Evolutionary conservation across 2,888 invertebrate species (phyloP).

Genomic region (Trachelus iudaicus): DNA sequence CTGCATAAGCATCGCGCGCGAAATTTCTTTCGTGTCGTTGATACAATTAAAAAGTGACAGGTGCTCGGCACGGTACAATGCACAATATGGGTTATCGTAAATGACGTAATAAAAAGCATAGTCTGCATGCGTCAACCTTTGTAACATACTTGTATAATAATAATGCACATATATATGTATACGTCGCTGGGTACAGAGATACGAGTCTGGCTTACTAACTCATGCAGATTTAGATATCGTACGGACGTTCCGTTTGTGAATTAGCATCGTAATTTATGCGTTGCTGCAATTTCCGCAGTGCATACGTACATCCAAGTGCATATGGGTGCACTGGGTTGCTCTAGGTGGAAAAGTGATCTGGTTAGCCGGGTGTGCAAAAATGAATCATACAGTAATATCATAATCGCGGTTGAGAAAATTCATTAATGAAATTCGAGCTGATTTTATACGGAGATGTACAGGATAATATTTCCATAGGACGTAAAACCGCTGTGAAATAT

Average conservation of each 20-base stretch:
- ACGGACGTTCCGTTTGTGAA: constrained; percentile 19
- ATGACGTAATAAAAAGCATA: neutral
- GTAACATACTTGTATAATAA: neutral
- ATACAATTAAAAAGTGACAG: neutral
- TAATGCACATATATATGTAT: constrained; percentile 12
- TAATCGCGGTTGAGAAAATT: neutral
- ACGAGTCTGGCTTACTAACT: neutral
- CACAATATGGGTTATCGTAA: neutral
- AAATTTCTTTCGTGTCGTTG: neutral
- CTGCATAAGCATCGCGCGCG: neutral
- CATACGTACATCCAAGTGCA: constrained; percentile 10
- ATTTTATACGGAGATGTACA: neutral
- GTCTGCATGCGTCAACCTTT: constrained; percentile 6
- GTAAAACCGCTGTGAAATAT: neutral
- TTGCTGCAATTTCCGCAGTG: constrained; percentile 42
- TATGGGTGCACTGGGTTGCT: neutral
- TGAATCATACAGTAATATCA: neutral
- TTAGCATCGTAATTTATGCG: constrained; percentile 36
- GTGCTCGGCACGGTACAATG: neutral
- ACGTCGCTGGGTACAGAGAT: neutral
- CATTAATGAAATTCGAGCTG: neutral
- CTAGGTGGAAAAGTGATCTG: neutral
- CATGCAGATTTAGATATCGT: constrained; percentile 6
- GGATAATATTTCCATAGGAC: neutral
- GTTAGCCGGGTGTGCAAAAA: neutral